Percentiles rank a stretch among this genome's conserved stretches.
phyloP scores from a whole-genome alignment of 2,797 vertebrate genomes.

The Periparus ater region DNA sequence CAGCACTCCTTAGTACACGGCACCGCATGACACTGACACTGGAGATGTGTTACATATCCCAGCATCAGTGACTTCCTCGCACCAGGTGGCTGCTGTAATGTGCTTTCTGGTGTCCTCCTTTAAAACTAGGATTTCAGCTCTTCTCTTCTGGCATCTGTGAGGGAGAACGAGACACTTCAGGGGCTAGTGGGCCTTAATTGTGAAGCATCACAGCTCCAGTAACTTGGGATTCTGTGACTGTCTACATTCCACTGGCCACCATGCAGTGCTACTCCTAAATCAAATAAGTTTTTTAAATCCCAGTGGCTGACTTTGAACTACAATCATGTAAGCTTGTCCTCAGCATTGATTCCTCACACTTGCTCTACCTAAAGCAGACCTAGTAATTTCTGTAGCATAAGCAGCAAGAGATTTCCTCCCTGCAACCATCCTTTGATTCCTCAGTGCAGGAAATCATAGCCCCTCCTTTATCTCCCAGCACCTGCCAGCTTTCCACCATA shows the following conservation, averaged over 20 bases:
- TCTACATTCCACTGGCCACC: neutral
- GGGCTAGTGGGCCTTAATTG: neutral
- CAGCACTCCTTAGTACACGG: rapidly evolving
- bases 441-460: neutral
- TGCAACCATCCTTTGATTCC: neutral
- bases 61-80: neutral
- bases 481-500: neutral
- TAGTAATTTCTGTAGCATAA: neutral
- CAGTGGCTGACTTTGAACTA: neutral
- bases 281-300: neutral
- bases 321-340: neutral
- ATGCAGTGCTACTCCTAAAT: neutral
- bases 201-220: neutral
- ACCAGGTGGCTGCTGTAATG: neutral
- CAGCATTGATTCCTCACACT: neutral
- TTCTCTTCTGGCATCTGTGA: neutral
- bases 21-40: neutral
- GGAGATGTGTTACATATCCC: neutral
- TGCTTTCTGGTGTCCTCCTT: neutral
- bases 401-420: neutral
- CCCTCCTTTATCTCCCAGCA: neutral
- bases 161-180: neutral
- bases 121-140: neutral
- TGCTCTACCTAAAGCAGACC: neutral
- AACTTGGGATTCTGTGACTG: neutral